Base-by-base conservation (phyloP, 2,797 vertebrate species). In the Gymnocypris eckloni region DNA sequence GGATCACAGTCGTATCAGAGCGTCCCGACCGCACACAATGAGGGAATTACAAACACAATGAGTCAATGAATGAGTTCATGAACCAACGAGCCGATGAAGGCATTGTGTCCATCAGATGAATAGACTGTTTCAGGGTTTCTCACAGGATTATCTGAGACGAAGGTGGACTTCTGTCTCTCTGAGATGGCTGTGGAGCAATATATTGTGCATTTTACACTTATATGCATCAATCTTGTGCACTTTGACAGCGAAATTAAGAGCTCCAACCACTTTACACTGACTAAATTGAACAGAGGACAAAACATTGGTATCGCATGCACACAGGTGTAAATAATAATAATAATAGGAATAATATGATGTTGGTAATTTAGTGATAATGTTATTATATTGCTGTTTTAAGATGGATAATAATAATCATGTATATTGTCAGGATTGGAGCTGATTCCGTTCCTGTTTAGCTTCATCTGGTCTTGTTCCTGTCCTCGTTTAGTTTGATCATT, bases 1-100 rank as follows among this genome's bases (percentile, higher is more conserved):
- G 84, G 16, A 50, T 37, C 70, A 92, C 88, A 91, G 92, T 90
- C 86, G 88, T 92, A 94, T 94, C 90, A 86, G 88, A 81, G 91
- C 88, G 8, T 76, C 56, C 66, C 43, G 8, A 81, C 70, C 92
- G 90, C 87, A 91, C 90, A 89, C 90, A 93, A 89, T 87, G 89
- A 91, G 86, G 80, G 86, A 89, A 88, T 82, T 90, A 80, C 87
- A 87, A 85, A 76, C 56, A 91, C 90, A 82, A 84, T 33, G 28
- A 33, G 28, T 33, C 83, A 76, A 71, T 71, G 15, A 82, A 28
- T 33, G 28, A 33, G 28, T 33, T 33, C 28, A 71, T 45, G 39
- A 43, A 41, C 18, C 81, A 88, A 89, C 4, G 83, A 88, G 89
- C 75, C 85, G 84, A 88, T 89, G 89, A 81, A 61, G 88, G 92